phyloP scores from a whole-genome alignment of 2,888 invertebrate genomes.

The Ormyrus thymus region DNA sequence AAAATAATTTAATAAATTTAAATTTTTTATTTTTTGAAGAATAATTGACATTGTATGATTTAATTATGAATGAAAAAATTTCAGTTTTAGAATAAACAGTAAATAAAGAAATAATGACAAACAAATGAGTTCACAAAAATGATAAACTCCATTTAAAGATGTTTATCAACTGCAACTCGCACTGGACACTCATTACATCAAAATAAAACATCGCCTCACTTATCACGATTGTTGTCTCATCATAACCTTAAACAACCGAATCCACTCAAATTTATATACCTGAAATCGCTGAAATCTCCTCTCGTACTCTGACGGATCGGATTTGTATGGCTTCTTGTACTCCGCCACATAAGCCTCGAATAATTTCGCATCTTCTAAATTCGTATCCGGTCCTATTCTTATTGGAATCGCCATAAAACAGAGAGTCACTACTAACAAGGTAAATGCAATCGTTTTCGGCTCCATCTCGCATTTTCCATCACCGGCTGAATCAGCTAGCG shows the following conservation, averaged over 20 bases:
- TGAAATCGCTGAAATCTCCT: constrained; percentile 74
- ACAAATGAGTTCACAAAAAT: too few relatives aligned
- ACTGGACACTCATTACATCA: too few relatives aligned
- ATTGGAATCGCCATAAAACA: constrained; percentile 76
- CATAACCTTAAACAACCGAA: constrained; percentile 19
- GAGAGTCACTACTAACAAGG: constrained; percentile 70
- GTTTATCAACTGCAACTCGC: too few relatives aligned
- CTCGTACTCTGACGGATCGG: constrained; percentile 73
- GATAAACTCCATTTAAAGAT: too few relatives aligned
- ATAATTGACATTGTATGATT: too few relatives aligned
- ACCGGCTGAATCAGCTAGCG: too few relatives aligned
- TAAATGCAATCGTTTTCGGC: constrained; percentile 70
- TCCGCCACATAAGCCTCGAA: constrained; percentile 76
- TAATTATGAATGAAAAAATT: too few relatives aligned
- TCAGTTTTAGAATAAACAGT: too few relatives aligned
- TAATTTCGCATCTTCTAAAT: constrained; percentile 65
- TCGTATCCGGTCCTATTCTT: constrained; percentile 63
- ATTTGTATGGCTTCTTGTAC: constrained; percentile 77
- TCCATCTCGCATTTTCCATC: constrained; percentile 64
- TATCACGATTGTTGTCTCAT: background rate
- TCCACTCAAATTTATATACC: constrained; percentile 62
- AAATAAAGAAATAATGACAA: too few relatives aligned
- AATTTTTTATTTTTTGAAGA: too few relatives aligned
- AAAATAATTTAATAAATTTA: too few relatives aligned
- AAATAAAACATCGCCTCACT: background rate